Base-by-base conservation (phyloP, 2,888 invertebrate species). In the Phlogophora meticulosa region DNA sequence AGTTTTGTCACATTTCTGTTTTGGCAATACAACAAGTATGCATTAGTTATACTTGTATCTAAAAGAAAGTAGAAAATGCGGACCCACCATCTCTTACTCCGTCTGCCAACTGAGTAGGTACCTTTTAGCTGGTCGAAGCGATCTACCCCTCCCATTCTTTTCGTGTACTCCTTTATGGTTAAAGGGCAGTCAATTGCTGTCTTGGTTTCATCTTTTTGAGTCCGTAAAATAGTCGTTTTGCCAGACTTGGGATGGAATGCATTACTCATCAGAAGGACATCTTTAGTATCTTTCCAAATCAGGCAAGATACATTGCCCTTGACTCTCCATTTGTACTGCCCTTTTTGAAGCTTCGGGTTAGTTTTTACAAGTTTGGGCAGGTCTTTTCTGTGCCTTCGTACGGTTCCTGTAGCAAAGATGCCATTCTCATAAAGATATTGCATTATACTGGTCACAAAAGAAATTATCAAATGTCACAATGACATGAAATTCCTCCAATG, bases 41-140 rank as follows among this genome's bases (percentile, higher is more conserved):
- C 62, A 73, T 83, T 81, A 56, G 79, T 82, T 28, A 83, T 68
- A 64, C 80, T 71, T 48, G 79, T 53, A 65, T 84, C 84, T 28
- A 78, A 20, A 28, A 83, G 64, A 60, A 80, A 84, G 52, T 81
- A 81, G 64, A 82, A 84, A 17, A 82, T 72, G 17, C 79, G 65
- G 24, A 75, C 49, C 84, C 81, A 82, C 78, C 81, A 82, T 42
- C 56, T 66, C 52, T 69, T 80, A 60, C 80, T 84, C 49, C 71
- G 34, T 51, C 80, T 66, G 58, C 76, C 78, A 42, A 81, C 77
- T 42, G 78, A 57, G 70, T 80, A n/a, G 28, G 67, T 69, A 70
- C 68, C 49, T 51, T 58, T 68, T 38, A 61, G 24, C 53, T 73
- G 65, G 48, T 82, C 80, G 28, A 82, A 81, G 32, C 53, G 73